Base-by-base conservation (phyloP, 2,888 invertebrate species). In the Fragum fragum region DNA sequence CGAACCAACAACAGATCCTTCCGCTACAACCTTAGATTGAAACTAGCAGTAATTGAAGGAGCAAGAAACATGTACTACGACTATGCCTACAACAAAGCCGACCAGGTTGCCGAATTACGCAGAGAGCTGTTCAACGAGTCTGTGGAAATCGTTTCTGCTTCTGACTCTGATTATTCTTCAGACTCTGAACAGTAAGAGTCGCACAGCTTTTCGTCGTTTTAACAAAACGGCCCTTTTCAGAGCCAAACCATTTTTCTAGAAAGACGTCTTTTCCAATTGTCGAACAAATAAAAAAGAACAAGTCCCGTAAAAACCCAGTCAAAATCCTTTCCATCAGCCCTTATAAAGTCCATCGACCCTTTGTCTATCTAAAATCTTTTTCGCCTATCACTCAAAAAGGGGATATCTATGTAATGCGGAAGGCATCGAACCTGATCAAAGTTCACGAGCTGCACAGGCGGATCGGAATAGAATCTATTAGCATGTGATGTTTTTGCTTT, bases 21-120 rank as follows among this genome's bases (percentile, higher is more conserved):
- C 79, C 88, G 91, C 66, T 91, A 91, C 86, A 88, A 87, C 68
- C 79, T 91, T 3, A 84, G 91, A 16, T 83, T 92, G 32, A 83
- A 87, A 5, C 84, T 91, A 59, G 90, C 91, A 16, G 87, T 89
- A n/a, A 83, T 89, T 91, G 57, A 57, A 57, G 57, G 57, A 21
- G 26, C 57, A 11, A n/a, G 57, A 9, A 57, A 57, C 57, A 57
- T 57, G 57, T 57, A 57, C 26, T 57, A 57, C 57, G 57, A 91
- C 72, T 91, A 89, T 76, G 91, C 91, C n/a, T 83, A 85, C 70
- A 74, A 83, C 59, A 88, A 88, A 75, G 91, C 91, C 16, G 90
- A 91, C 55, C 80, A 85, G 57, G 85, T 91, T 29, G 85, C 84
- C 1, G 77, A 89, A 26, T 68, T 89, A 29, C 81, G 87, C 57